Evolutionary conservation across 2,113 vertebrate species (phyloP), one percentile per base, ranked within the genome.

Genomic region (Suricata suricatta): DNA sequence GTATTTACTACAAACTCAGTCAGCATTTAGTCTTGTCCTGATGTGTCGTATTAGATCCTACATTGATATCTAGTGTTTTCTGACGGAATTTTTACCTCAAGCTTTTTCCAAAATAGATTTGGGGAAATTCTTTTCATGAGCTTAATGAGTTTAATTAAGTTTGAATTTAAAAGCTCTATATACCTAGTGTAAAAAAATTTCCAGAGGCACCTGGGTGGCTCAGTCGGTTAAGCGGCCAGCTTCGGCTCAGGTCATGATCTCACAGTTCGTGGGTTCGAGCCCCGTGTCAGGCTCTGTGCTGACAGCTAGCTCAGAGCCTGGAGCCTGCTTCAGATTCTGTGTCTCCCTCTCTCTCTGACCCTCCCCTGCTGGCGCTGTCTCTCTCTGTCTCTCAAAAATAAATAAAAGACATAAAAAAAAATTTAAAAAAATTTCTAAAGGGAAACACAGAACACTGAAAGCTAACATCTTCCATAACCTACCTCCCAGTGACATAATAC

Each of bases 141-240:
- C 41, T 47, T 47, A 47, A 76, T 9, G 27, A 77, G 41, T 77
- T 77, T 77, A 76, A 44, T 29, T 76, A 47, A 31, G 41, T 77
- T 77, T 77, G 38, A 89, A 93, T 57, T 95, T 93, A 94, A 92
- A 93, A 92, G 13, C 35, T 71, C 74, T 54, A 41, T 17, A 83
- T 1, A 79, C 5, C 50, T 83, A 82, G 23, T 69, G 2, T 41
- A 27, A 79, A 54, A 74, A n/a, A n/a, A n/a, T n/a, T n/a, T n/a
- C n/a, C n/a, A n/a, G n/a, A n/a, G n/a, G n/a, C n/a, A n/a, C n/a
- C n/a, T n/a, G n/a, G n/a, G n/a, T n/a, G n/a, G n/a, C n/a, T n/a
- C n/a, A n/a, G n/a, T n/a, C n/a, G n/a, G n/a, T n/a, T n/a, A n/a
- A n/a, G n/a, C n/a, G n/a, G n/a, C n/a, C n/a, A n/a, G n/a, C n/a